Evolutionary conservation across 2,888 invertebrate species (phyloP).

Genomic region (Leucoptera coffeella): DNA sequence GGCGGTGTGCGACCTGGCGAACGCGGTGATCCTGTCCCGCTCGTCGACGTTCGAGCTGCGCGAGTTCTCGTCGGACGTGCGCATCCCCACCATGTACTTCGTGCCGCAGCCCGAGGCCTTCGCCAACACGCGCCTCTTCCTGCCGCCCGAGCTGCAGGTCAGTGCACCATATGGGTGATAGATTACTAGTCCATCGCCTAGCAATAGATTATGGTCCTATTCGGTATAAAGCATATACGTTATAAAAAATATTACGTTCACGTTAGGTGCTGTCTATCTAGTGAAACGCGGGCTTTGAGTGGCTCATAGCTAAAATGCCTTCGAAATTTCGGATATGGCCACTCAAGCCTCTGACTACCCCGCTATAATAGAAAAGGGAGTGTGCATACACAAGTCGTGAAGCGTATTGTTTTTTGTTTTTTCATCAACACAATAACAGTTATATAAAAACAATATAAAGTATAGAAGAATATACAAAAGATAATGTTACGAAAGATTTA

Average conservation of each 20-base stretch:
- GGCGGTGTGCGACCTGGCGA: conserved; percentile 92
- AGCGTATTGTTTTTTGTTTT: conserved; percentile 1
- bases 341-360: too few species aligned
- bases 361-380: too few species aligned
- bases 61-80: conserved; percentile 79
- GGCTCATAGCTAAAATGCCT: too few species aligned
- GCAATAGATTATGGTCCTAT: background rate
- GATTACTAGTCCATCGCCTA: background rate
- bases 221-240: background rate
- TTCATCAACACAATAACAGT: background rate
- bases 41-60: conserved; percentile 83
- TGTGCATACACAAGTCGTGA: too few species aligned
- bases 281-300: too few species aligned
- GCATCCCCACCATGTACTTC: conserved; percentile 89
- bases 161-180: too few species aligned
- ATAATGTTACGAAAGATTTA: too few species aligned
- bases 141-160: conserved; percentile 75
- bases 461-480: too few species aligned
- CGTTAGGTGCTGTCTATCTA: too few species aligned
- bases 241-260: background rate
- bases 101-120: conserved; percentile 66
- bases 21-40: conserved; percentile 84
- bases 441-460: too few species aligned
- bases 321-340: too few species aligned
- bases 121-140: conserved; percentile 70